These are phyloP conservation scores for Nycticryphes semicollaris DNA, from an alignment of 2,113 vertebrate genomes.

Conservation along the genomic window DNA sequence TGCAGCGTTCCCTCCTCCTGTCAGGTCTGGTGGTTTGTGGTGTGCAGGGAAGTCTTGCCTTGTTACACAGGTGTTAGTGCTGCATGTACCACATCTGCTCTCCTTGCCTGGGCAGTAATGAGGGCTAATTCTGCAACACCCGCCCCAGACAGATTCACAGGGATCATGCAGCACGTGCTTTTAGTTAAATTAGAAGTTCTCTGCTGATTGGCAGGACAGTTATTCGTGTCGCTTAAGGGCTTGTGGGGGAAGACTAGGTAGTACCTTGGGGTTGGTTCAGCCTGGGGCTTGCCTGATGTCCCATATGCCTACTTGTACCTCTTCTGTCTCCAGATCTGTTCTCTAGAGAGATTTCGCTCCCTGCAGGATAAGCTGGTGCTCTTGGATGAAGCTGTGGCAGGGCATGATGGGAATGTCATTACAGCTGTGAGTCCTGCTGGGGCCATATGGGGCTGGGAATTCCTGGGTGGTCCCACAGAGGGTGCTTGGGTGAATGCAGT, in stretches of 20 bases:
- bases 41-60: not conserved
- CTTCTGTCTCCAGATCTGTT: constrained; percentile 73
- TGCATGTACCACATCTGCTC: not conserved
- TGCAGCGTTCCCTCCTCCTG: not conserved
- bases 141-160: not conserved
- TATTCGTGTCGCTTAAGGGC: not conserved
- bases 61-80: not conserved
- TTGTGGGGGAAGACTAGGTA: not conserved
- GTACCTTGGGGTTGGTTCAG: not conserved
- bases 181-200: not conserved
- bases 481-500: not conserved
- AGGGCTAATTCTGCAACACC: not conserved
- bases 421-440: constrained; percentile 81
- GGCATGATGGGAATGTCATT: constrained; percentile 92
- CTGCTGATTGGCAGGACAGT: not conserved
- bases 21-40: not conserved
- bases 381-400: constrained; percentile 85
- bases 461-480: not conserved
- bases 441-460: not conserved
- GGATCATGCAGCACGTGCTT: not conserved
- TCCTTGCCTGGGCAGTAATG: not conserved
- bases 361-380: constrained; percentile 91
- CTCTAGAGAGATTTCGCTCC: constrained; percentile 90
- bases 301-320: not conserved
- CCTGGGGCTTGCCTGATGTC: not conserved